These are phyloP conservation scores for Galbula dea DNA, from an alignment of 2,113 vertebrate genomes.

Conservation along the genomic window DNA sequence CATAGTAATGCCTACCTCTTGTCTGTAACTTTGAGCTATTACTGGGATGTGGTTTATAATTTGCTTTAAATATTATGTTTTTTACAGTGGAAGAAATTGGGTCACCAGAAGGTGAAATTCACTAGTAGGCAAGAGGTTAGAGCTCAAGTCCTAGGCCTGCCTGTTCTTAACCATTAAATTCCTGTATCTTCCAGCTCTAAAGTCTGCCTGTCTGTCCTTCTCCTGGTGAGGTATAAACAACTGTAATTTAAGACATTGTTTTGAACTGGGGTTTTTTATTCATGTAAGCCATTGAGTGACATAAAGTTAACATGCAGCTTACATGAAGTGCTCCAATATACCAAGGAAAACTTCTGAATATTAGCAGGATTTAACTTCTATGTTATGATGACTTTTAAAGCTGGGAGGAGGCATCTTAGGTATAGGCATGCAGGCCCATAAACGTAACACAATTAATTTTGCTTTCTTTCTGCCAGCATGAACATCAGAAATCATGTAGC, in stretches of 20 bases:
- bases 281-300: background rate
- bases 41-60: background rate
- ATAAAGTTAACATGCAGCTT: background rate
- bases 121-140: background rate
- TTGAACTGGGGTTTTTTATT: background rate
- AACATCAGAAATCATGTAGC: background rate
- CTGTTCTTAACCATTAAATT: background rate
- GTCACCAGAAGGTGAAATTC: background rate
- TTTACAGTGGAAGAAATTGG: background rate
- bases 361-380: background rate
- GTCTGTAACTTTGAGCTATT: background rate
- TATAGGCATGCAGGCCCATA: fast-evolving
- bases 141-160: background rate
- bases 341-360: background rate
- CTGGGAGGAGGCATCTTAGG: background rate
- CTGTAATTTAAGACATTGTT: background rate
- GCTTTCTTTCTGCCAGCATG: background rate
- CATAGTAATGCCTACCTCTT: background rate
- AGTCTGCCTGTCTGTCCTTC: background rate
- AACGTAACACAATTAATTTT: fast-evolving
- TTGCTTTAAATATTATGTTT: background rate
- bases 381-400: background rate
- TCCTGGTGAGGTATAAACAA: background rate
- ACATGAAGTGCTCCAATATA: background rate
- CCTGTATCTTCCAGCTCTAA: background rate